phyloP scores from a whole-genome alignment of 2,797 vertebrate species.

The Hypotaenidia philippensis region DNA sequence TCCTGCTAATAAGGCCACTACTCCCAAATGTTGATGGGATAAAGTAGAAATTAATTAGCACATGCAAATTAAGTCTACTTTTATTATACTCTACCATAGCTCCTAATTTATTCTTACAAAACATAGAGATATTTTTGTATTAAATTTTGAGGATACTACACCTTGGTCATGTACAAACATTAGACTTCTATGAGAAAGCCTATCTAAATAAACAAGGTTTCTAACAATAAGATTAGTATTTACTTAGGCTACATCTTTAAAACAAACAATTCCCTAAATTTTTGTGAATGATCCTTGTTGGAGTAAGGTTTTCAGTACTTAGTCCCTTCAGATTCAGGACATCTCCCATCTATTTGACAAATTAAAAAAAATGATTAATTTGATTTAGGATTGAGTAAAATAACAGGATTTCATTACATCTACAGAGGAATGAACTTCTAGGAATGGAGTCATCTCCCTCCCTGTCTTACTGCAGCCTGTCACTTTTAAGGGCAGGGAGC shows the following conservation, averaged over 20 bases:
- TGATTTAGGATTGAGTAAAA: neutral
- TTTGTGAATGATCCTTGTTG: neutral
- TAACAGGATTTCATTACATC: neutral
- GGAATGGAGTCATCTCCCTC: neutral
- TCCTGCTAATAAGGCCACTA: slow-evolving; percentile 58
- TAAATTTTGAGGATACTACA: neutral
- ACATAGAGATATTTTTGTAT: neutral
- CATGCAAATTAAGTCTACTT: slow-evolving; percentile 63
- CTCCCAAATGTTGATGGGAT: slow-evolving; percentile 54
- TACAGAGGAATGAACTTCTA: neutral
- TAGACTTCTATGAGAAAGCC: neutral
- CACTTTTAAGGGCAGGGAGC: neutral
- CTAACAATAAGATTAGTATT: neutral
- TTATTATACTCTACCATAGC: slow-evolving; percentile 12
- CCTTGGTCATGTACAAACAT: neutral
- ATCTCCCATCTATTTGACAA: neutral
- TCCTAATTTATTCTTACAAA: slow-evolving; percentile 28
- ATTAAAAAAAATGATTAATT: neutral
- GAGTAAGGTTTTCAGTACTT: neutral
- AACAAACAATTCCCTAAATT: neutral
- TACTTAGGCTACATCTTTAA: neutral
- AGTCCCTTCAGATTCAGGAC: neutral
- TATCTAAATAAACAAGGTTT: neutral
- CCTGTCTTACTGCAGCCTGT: neutral
- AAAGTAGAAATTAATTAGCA: slow-evolving; percentile 75